Evolutionary conservation across 2,888 invertebrate species (phyloP).

Genomic region (Meghimatium bilineatum): DNA sequence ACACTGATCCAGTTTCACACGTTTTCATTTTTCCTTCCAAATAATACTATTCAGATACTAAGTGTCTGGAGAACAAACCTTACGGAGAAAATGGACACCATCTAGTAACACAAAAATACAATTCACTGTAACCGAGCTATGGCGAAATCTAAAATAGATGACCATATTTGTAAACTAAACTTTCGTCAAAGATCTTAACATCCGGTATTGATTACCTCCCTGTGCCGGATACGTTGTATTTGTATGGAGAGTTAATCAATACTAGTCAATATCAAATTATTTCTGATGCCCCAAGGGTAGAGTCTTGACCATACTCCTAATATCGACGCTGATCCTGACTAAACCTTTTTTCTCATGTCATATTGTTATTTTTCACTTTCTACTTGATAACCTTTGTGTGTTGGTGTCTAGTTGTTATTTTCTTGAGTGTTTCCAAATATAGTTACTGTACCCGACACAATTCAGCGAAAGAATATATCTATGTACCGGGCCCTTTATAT

Average conservation of each 20-base stretch:
- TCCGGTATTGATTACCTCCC: not conserved
- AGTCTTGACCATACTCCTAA: not conserved
- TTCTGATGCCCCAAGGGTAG: not conserved
- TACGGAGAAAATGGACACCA: no score
- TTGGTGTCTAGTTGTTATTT: not conserved
- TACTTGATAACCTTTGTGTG: not conserved
- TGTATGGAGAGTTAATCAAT: constrained; percentile 15
- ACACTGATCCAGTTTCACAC: no score
- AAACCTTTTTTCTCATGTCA: not conserved
- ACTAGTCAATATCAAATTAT: constrained; percentile 24
- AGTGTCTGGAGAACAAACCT: no score
- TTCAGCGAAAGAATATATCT: no score
- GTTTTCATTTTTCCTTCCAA: no score
- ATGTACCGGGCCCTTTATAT: no score
- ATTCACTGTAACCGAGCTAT: no score
- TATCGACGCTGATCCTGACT: not conserved
- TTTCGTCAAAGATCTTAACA: not conserved
- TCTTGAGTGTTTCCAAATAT: no score
- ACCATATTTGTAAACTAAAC: not conserved
- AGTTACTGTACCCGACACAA: no score
- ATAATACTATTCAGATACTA: no score
- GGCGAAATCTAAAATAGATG: no score
- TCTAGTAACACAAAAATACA: no score
- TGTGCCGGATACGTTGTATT: constrained; percentile 4
- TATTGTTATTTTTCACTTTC: not conserved